These are phyloP conservation scores for Netelia melanura DNA, from an alignment of 2,888 invertebrate genomes.

Conservation along the genomic window DNA sequence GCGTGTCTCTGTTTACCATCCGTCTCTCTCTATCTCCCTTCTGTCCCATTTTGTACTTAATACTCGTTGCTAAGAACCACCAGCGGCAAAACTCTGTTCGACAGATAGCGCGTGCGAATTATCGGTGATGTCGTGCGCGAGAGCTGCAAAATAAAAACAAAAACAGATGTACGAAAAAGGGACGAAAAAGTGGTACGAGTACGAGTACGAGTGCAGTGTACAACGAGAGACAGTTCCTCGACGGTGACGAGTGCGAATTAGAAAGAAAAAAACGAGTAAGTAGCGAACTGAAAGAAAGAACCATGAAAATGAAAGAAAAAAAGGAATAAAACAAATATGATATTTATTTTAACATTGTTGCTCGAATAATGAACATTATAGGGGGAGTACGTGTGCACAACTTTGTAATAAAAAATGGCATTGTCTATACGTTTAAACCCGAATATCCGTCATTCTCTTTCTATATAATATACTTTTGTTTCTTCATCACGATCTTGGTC, in stretches of 20 bases:
- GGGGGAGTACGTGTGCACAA: constrained; percentile 81
- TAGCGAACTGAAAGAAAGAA: constrained; percentile 34
- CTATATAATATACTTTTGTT: constrained; percentile 13
- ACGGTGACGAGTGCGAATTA: constrained; percentile 46
- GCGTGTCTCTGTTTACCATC: constrained; percentile 5
- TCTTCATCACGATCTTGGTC: neutral
- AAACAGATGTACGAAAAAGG: constrained; percentile 15
- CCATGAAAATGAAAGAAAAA: constrained; percentile 36
- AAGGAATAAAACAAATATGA: constrained; percentile 75
- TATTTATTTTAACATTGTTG: constrained; percentile 84
- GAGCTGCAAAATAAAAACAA: constrained; percentile 12
- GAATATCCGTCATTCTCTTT: constrained; percentile 4
- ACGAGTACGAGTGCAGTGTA: constrained; percentile 52
- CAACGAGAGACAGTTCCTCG: constrained; percentile 47
- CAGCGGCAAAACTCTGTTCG: constrained; percentile 30
- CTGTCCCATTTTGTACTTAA: constrained; percentile 54
- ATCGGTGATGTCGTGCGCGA: constrained; percentile 49
- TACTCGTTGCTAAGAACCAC: constrained; percentile 19
- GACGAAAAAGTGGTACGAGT: constrained; percentile 39
- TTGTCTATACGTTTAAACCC: constrained; percentile 77
- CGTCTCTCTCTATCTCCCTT: constrained; percentile 28
- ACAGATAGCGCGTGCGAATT: constrained; percentile 26
- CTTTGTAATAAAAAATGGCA: constrained; percentile 80
- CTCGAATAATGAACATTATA: constrained; percentile 79
- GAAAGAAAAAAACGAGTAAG: constrained; percentile 39